Evolutionary conservation across 2,113 vertebrate species (phyloP).

Genomic region (Casuarius casuarius): DNA sequence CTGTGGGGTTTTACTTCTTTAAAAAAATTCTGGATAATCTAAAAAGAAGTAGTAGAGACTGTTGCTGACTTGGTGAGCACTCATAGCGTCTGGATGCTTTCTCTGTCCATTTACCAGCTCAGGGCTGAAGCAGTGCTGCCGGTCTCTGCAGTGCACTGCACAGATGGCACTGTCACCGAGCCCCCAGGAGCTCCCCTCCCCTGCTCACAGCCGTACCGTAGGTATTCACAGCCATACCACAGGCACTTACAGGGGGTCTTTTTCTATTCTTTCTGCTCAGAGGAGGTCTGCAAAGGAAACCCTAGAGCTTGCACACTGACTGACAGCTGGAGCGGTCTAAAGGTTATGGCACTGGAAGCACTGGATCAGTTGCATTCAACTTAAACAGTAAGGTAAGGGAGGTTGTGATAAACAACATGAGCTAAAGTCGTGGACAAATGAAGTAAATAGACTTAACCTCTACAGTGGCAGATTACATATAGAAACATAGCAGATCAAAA

Average conservation of each 20-base stretch:
- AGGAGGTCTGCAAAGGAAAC: neutral
- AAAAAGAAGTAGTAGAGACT: neutral
- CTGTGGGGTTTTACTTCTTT: neutral
- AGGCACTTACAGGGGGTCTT: neutral
- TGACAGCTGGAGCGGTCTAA: neutral
- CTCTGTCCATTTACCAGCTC: neutral
- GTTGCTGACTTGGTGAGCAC: fast-evolving
- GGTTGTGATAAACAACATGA: neutral
- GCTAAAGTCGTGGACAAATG: neutral
- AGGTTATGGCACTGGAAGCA: neutral
- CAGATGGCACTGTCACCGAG: neutral
- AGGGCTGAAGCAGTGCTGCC: neutral
- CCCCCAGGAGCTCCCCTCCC: neutral
- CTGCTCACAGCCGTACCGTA: neutral
- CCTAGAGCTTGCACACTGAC: neutral
- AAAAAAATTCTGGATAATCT: neutral
- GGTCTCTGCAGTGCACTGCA: neutral
- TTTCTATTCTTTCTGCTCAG: neutral
- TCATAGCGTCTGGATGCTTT: neutral
- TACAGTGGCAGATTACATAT: neutral
- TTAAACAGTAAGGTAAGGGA: neutral
- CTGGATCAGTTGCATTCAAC: neutral
- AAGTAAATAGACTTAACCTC: neutral
- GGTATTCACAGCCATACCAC: no score
- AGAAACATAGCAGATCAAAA: neutral